A percentile compares a stretch with the other conserved stretches of the same genome.
phyloP scores from a whole-genome alignment of 2,888 invertebrate genomes.

The Dioctria linearis region DNA sequence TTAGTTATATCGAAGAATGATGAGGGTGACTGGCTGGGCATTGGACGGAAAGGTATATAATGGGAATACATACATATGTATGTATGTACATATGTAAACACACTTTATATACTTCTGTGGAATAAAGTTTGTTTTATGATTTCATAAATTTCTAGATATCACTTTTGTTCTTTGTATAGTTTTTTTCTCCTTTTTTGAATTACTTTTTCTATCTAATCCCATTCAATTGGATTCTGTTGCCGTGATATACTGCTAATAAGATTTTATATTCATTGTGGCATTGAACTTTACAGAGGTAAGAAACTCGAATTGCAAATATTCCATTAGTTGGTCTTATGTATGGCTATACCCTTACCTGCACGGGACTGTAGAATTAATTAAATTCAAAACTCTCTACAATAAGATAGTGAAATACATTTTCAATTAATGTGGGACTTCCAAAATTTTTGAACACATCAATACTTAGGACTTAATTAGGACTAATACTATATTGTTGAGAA shows the following conservation, averaged over 20 bases:
- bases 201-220: background rate
- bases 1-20: slow-evolving; percentile 40
- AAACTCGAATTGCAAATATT: background rate
- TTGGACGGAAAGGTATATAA: slow-evolving; percentile 15
- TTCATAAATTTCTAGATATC: slow-evolving; percentile 43
- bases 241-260: too few relatives aligned
- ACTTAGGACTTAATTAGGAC: too few relatives aligned
- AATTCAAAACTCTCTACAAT: too few relatives aligned
- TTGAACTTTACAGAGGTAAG: too few relatives aligned
- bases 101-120: background rate
- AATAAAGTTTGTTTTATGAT: slow-evolving; percentile 24
- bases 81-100: slow-evolving; percentile 5
- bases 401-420: too few relatives aligned
- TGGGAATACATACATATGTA: too few relatives aligned
- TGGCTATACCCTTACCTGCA: too few relatives aligned
- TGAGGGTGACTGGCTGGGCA: slow-evolving; percentile 11
- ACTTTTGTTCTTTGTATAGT: slow-evolving; percentile 33
- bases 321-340: background rate
- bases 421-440: too few relatives aligned
- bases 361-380: too few relatives aligned
- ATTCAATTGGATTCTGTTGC: background rate
- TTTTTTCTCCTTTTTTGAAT: background rate
- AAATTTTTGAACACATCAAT: too few relatives aligned
- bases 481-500: too few relatives aligned
- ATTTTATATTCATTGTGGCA: too few relatives aligned